These are phyloP conservation scores for Fragum fragum DNA, from an alignment of 2,888 invertebrate genomes.

Conservation along the genomic window DNA sequence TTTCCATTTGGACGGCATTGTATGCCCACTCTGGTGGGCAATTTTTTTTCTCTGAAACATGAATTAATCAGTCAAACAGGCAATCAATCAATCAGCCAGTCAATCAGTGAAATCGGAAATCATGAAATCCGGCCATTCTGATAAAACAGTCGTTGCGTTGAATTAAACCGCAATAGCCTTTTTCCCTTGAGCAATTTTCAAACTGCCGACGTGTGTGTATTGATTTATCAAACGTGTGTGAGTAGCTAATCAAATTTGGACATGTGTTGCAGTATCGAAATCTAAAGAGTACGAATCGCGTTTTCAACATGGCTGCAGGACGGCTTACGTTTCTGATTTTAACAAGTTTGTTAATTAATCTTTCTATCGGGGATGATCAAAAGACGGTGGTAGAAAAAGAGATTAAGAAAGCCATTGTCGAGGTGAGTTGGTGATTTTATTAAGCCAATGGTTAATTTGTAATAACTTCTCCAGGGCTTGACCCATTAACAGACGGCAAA, in stretches of 20 bases:
- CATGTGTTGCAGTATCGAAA: conserved; percentile 6
- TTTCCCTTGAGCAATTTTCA: too few species aligned
- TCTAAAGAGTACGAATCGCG: not conserved
- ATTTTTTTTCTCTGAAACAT: too few species aligned
- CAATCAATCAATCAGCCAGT: not conserved
- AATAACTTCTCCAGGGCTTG: too few species aligned
- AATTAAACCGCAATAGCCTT: too few species aligned
- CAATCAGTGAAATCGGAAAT: not conserved
- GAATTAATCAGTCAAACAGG: not conserved
- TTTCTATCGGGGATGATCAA: not conserved
- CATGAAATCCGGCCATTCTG: too few species aligned
- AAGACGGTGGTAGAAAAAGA: conserved; percentile 4
- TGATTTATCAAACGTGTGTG: not conserved
- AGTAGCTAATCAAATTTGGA: not conserved
- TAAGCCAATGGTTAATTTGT: too few species aligned
- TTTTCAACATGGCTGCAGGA: conserved; percentile 1
- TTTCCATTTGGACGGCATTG: too few species aligned
- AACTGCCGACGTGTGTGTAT: not conserved
- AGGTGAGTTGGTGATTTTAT: not conserved
- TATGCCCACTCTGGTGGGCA: too few species aligned
- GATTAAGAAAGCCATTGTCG: conserved; percentile 12
- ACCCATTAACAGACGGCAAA: too few species aligned
- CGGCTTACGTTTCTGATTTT: conserved; percentile 13
- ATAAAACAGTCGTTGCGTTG: too few species aligned
- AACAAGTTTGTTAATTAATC: not conserved